Percentiles rank a stretch among this genome's conserved stretches.
Evolutionary conservation across 2,888 invertebrate genomes (phyloP).

Genomic region (Fabriciana adippe): DNA sequence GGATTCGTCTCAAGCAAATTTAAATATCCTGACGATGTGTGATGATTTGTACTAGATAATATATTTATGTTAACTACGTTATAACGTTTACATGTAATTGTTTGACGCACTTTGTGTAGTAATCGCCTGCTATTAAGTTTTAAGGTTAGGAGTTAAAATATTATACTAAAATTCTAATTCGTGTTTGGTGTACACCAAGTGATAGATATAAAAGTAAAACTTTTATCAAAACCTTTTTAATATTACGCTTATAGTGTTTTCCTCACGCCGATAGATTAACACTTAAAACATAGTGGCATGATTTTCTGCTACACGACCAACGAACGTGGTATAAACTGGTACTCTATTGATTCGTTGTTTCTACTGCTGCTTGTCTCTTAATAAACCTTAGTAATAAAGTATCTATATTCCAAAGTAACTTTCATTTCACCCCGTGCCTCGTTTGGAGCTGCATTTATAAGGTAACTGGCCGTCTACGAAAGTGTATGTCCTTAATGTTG

Average conservation of each 20-base stretch:
- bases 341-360: constrained; percentile 51
- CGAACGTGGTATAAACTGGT: constrained; percentile 42
- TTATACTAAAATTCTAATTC: constrained; percentile 50
- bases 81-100: constrained; percentile 54
- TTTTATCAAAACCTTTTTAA: constrained; percentile 52
- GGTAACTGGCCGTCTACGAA: constrained; percentile 65
- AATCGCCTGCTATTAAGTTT: constrained; percentile 70
- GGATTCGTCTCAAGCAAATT: constrained; percentile 74
- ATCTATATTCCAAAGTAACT: constrained; percentile 80
- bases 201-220: constrained; percentile 54
- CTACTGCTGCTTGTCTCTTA: constrained; percentile 73
- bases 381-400: constrained; percentile 79
- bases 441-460: constrained; percentile 73
- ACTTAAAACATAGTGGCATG: constrained; percentile 61
- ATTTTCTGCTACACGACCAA: constrained; percentile 50
- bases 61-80: constrained; percentile 54
- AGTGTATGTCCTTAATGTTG: constrained; percentile 63
- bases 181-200: constrained; percentile 70
- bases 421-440: constrained; percentile 78
- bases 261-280: constrained; percentile 63
- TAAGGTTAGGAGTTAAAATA: constrained; percentile 58
- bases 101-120: constrained; percentile 75
- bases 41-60: constrained; percentile 52
- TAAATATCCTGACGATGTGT: constrained; percentile 69
- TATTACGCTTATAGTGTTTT: constrained; percentile 68